Percentiles rank a stretch among this genome's conserved stretches.
These are phyloP conservation scores for Onychomys torridus DNA, from an alignment of 2,797 vertebrate genomes.

Conservation along the genomic window DNA sequence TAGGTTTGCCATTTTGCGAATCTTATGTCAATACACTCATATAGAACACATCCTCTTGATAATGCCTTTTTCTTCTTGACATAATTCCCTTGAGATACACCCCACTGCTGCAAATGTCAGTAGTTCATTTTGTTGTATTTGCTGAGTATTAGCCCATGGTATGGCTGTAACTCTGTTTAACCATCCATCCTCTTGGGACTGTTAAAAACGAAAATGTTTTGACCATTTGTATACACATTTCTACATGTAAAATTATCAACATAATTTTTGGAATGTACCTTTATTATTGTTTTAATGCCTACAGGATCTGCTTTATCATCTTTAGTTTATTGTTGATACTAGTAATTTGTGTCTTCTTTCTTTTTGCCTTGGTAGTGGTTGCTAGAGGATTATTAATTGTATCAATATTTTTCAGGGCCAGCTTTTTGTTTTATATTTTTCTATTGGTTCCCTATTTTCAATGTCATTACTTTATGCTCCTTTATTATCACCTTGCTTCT, in stretches of 20 bases:
- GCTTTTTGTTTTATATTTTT: slow-evolving; percentile 10
- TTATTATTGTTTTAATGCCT: slow-evolving; percentile 7
- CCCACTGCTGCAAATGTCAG: background rate
- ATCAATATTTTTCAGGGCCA: background rate
- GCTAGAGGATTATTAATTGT: slow-evolving; percentile 11
- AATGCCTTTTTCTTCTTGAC: background rate
- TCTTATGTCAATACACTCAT: background rate
- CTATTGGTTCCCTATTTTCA: background rate
- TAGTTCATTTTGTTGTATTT: background rate
- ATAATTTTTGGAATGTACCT: background rate
- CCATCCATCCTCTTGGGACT: background rate
- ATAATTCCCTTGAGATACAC: background rate
- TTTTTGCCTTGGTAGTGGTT: background rate
- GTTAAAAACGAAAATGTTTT: background rate
- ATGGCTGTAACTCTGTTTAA: background rate
- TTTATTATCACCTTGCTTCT: slow-evolving; percentile 7
- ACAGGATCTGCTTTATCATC: background rate
- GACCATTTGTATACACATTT: background rate
- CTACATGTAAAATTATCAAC: background rate
- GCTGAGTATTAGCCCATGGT: background rate
- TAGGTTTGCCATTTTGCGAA: slow-evolving; percentile 1
- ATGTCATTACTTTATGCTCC: background rate
- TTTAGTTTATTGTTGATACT: slow-evolving; percentile 12
- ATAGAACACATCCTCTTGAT: background rate
- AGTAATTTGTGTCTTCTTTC: background rate